Percentiles rank a stretch among this genome's conserved stretches.
phyloP scores from a whole-genome alignment of 2,113 vertebrate species.

The Labrus mixtus region DNA sequence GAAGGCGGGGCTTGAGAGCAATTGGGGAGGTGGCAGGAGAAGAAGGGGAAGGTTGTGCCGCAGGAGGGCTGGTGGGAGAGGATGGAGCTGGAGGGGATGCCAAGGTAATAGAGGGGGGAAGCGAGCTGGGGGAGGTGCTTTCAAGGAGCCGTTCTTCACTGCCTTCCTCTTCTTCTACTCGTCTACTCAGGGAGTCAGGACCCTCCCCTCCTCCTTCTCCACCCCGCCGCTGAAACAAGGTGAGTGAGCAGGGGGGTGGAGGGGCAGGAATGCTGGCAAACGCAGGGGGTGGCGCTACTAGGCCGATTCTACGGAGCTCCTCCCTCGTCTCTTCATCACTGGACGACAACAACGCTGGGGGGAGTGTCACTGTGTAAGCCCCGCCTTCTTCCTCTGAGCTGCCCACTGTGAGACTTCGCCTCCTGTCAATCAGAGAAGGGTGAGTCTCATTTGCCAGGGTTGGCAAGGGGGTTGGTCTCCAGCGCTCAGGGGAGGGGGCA shows the following conservation, averaged over 20 bases:
- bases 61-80: constrained; percentile 87
- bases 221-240: constrained; percentile 71
- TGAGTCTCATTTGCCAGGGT: constrained; percentile 78
- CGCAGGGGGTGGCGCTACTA: constrained; percentile 93
- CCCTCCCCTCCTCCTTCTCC: constrained; percentile 87
- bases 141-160: constrained; percentile 93
- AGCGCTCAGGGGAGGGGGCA: constrained; percentile 72
- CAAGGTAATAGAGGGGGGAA: constrained; percentile 92
- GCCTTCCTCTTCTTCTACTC: constrained; percentile 90
- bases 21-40: constrained; percentile 90
- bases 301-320: constrained; percentile 94
- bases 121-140: constrained; percentile 93
- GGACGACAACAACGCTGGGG: constrained; percentile 93
- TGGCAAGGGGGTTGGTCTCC: constrained; percentile 82
- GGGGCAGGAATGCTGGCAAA: constrained; percentile 85
- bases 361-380: constrained; percentile 93
- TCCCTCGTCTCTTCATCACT: constrained; percentile 98
- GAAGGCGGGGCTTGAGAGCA: constrained; percentile 95
- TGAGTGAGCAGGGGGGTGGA: constrained; percentile 83
- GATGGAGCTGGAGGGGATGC: constrained; percentile 86
- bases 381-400: constrained; percentile 96
- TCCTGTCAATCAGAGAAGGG: constrained; percentile 76
- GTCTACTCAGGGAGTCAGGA: constrained; percentile 90
- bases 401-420: constrained; percentile 90
- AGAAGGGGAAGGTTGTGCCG: constrained; percentile 87